A percentile compares a stretch with the other conserved stretches of the same genome.
phyloP scores from a whole-genome alignment of 2,113 vertebrate species.

The Murina feae region DNA sequence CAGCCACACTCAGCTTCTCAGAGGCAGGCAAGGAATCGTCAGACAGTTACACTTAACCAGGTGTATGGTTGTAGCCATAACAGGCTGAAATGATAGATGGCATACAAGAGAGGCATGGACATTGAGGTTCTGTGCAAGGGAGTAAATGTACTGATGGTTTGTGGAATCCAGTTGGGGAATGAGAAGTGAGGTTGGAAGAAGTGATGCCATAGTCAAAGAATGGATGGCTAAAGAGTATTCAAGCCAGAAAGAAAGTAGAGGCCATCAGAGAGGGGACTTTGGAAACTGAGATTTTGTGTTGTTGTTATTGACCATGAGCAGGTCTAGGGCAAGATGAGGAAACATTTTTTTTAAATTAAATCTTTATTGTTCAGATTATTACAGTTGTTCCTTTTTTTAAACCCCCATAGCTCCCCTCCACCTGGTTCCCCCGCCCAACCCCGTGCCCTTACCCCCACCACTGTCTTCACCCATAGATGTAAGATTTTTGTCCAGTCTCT shows the following conservation, averaged over 20 bases:
- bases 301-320: not conserved
- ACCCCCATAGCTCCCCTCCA: too few relatives aligned
- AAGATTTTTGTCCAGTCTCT: too few relatives aligned
- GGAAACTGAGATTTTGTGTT: not conserved
- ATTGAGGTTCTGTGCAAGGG: not conserved
- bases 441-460: too few relatives aligned
- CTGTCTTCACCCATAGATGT: too few relatives aligned
- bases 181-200: not conserved
- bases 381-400: too few relatives aligned
- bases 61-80: not conserved
- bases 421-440: too few relatives aligned
- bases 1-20: not conserved
- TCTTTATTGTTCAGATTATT: too few relatives aligned
- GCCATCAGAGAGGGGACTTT: not conserved
- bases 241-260: not conserved
- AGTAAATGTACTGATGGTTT: not conserved
- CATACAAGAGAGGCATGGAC: not conserved
- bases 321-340: too few relatives aligned
- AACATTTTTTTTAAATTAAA: too few relatives aligned
- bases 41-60: not conserved
- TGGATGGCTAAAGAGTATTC: not conserved
- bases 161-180: not conserved
- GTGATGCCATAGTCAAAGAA: not conserved
- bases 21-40: not conserved
- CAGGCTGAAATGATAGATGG: not conserved